Conservation (phyloP, 2,888 invertebrate genomes). For the Thereva nobilitata region DNA sequence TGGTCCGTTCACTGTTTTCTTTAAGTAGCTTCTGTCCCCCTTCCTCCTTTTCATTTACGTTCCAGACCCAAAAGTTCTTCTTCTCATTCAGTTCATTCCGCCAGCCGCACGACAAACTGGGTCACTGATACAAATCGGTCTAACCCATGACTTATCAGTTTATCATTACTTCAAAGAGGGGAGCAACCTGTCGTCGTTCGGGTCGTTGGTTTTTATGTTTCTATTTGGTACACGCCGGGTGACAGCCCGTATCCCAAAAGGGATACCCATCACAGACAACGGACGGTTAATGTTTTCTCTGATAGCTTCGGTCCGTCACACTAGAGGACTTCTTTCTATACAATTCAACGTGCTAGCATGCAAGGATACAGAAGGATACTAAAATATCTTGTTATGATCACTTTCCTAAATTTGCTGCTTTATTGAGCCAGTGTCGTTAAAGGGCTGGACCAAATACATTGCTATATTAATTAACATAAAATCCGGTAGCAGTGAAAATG, state of each 20-base stretch:
- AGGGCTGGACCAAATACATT: too few relatives aligned
- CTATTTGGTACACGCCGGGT: conserved; percentile 18
- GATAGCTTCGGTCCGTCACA: not conserved
- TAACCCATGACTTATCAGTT: conserved; percentile 30
- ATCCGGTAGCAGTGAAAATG: too few relatives aligned
- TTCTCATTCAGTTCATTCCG: not conserved
- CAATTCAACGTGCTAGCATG: too few relatives aligned
- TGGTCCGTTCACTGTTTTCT: conserved; percentile 3
- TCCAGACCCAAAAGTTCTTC: not conserved
- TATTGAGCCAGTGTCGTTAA: too few relatives aligned
- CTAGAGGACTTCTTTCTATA: too few relatives aligned
- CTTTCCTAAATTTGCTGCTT: too few relatives aligned
- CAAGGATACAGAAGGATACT: too few relatives aligned
- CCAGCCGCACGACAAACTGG: conserved; percentile 5
- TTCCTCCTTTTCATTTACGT: conserved; percentile 6
- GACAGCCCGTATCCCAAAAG: conserved; percentile 25
- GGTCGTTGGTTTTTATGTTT: conserved; percentile 32
- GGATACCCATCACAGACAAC: not conserved
- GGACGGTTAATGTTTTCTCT: conserved; percentile 13
- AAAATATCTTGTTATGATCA: too few relatives aligned
- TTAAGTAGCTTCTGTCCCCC: not conserved
- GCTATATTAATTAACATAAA: too few relatives aligned
- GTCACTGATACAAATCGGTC: conserved; percentile 27
- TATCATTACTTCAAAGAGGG: conserved; percentile 23
- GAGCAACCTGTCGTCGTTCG: conserved; percentile 28